Conservation (phyloP, 2,113 vertebrate genomes). For the Grallaria varia region DNA sequence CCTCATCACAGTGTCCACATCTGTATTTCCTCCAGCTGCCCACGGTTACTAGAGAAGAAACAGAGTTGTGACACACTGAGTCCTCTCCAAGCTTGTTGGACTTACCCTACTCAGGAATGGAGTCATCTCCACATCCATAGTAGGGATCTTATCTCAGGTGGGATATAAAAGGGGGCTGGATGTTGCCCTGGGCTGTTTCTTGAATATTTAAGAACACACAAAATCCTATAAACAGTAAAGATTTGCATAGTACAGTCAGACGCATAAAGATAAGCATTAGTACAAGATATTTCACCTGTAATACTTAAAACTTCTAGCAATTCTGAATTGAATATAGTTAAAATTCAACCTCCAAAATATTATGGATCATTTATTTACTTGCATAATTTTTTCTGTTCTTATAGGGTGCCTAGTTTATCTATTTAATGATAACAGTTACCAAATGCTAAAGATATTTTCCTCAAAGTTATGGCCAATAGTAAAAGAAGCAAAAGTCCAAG, state of each 20-base stretch:
- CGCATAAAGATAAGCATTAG: neutral
- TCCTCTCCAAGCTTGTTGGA: neutral
- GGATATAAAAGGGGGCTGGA: neutral
- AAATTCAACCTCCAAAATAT: neutral
- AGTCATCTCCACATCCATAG: neutral
- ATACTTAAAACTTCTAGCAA: neutral
- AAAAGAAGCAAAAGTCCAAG: neutral
- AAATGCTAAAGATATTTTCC: neutral
- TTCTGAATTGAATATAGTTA: neutral
- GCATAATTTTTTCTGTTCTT: accelerated
- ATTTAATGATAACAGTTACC: neutral
- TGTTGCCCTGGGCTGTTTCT: neutral
- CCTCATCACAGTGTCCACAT: no score
- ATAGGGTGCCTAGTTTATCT: neutral
- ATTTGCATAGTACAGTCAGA: neutral
- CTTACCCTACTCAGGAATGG: neutral
- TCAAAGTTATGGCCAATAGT: neutral
- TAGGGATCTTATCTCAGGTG: neutral
- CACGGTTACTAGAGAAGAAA: accelerated
- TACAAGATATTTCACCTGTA: neutral
- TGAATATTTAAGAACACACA: neutral
- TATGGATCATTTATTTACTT: neutral
- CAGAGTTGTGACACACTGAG: neutral
- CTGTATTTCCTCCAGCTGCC: neutral
- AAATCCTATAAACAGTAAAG: neutral